Base-by-base conservation (phyloP, 2,113 vertebrate genomes). In the Zingel zingel region DNA sequence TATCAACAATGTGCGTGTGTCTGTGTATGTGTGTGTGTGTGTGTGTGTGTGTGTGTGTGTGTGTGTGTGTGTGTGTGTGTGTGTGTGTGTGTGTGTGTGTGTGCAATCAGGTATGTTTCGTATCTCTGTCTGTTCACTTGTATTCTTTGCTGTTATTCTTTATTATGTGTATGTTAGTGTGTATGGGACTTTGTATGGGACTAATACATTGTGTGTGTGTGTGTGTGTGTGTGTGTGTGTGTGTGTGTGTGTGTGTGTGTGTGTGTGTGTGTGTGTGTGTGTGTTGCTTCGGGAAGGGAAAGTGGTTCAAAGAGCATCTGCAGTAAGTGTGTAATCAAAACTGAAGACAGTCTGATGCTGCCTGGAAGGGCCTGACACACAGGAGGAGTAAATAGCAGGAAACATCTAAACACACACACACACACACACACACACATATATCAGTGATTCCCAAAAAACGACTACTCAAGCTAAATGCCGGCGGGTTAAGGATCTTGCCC, bases 251-350 rank as follows among this genome's bases (percentile, higher is more conserved):
- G 5, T 18, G 25, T 58, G 51, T n/a, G 18, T 56, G 19, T 36
- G 50, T 39, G 58, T 58, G 25, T 57, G n/a, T 9, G 65, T 69
- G 74, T 25, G 54, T 23, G 43, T 19, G 5, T 25, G 15, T 30
- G 23, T 50, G 74, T 53, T 73, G 67, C 79, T 59, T 36, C 23
- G n/a, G 83, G 69, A 77, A 45, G 51, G 30, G 79, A 25, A 77
- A 83, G 74, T 72, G 65, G 72, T 85, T 89, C 80, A 88, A 87
- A 81, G 82, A 85, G 77, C 84, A 73, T 74, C 39, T 23, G 82
- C 77, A 83, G 57, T 76, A 64, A 75, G 82, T 89, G 82, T 82
- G 71, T 89, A 85, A 85, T 87, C 65, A 67, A 21, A 87, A 67
- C 79, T 87, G 86, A 91, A 81, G 65, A 76, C 71, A 77, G 72